Conservation (phyloP, 2,888 invertebrate genomes). For the Drosophila kambysellisi region DNA sequence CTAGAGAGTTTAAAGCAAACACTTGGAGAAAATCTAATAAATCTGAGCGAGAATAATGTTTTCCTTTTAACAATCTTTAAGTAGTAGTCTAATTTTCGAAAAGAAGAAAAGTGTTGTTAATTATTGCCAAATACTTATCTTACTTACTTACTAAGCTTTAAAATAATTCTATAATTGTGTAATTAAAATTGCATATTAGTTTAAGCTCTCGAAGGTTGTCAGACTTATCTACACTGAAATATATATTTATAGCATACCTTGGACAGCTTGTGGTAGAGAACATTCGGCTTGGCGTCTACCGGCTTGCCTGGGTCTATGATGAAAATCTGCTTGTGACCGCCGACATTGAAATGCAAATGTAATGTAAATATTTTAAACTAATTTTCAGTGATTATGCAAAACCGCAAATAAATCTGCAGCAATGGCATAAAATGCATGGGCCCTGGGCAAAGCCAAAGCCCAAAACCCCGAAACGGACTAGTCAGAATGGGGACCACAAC, state of each 20-base stretch:
- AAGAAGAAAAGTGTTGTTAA: background rate
- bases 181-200: background rate
- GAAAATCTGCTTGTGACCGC: constrained; percentile 46
- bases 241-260: constrained; percentile 1
- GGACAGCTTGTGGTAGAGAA: constrained; percentile 7
- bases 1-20: background rate
- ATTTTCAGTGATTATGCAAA: constrained; percentile 81
- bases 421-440: constrained; percentile 63
- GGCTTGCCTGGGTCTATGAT: background rate
- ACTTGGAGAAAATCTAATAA: background rate
- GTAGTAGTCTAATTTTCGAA: background rate
- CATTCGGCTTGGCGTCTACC: constrained; percentile 9
- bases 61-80: background rate
- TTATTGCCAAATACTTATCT: background rate
- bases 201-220: background rate
- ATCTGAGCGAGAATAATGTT: background rate
- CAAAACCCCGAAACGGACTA: constrained; percentile 20
- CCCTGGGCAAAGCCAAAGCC: constrained; percentile 35
- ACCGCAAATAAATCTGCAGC: constrained; percentile 81
- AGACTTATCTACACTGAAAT: background rate
- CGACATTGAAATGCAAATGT: constrained; percentile 75
- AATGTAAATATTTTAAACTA: constrained; percentile 79
- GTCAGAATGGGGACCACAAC: constrained; percentile 14
- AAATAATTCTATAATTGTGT: background rate
- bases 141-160: no score